Conservation (phyloP, 2,113 vertebrate genomes). For the Catharus bicknelli region DNA sequence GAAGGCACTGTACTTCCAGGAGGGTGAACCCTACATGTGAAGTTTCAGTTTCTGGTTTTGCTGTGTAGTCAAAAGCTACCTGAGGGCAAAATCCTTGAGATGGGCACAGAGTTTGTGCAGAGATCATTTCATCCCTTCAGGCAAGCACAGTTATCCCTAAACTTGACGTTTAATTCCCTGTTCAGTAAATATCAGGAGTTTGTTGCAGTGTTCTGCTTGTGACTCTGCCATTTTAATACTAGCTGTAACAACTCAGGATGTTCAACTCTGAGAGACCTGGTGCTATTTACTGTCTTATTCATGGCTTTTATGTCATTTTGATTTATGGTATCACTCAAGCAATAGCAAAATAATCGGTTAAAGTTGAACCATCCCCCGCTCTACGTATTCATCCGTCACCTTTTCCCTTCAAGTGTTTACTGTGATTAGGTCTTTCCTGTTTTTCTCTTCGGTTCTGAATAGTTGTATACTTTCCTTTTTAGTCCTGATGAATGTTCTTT, state of each 20-base stretch:
- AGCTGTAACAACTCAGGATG: not conserved
- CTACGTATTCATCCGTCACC: not conserved
- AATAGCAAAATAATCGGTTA: not conserved
- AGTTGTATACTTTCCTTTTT: constrained; percentile 3
- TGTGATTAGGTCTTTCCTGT: constrained; percentile 50
- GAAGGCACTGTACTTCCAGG: not conserved
- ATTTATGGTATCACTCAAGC: not conserved
- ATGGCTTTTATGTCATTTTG: not conserved
- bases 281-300: not conserved
- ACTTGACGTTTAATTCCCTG: not conserved
- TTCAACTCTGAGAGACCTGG: not conserved
- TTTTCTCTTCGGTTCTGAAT: constrained; percentile 19
- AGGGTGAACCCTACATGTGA: not conserved
- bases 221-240: not conserved
- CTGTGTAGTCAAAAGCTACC: not conserved
- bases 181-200: not conserved
- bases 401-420: constrained; percentile 34
- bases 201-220: not conserved
- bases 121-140: not conserved
- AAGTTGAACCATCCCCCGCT: not conserved
- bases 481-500: not conserved
- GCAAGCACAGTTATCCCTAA: not conserved
- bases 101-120: accelerated
- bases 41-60: not conserved
- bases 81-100: not conserved